Evolutionary conservation across 2,797 vertebrate species (phyloP), one percentile per base, ranked within the genome.

Genomic region (Hyperoplus lanceolatus): DNA sequence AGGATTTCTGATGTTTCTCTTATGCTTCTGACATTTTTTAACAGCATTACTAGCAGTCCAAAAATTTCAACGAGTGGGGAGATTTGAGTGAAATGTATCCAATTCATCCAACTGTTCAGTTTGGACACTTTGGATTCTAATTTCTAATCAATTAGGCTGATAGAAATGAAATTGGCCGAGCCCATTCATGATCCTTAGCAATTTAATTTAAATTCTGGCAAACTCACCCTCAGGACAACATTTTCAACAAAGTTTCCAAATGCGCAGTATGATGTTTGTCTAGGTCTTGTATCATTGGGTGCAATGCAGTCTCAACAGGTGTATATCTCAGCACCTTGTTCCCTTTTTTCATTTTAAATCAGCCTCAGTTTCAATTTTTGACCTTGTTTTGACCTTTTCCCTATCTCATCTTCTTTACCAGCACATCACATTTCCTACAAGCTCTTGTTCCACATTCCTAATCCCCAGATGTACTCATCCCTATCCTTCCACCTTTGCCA

Each of bases 401-500:
- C 41, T 10, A 45, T 58, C 41, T 18, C 10, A 61, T 76, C 46
- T 73, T 53, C 61, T 60, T 54, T 18, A 63, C 51, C 21, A 63
- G 68, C 58, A n/a, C 54, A 39, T 73, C 38, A 16, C 21, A 69
- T 69, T 61, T 73, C 54, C 66, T 53, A 54, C 41, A 62, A 41
- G 63, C 69, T 68, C 63, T 75, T 21, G 39, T 53, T 79, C 66
- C 71, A 69, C 74, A 85, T 75, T 65, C 73, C 55, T 69, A 83
- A 74, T 81, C 50, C 77, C 50, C 54, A 41, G 51, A 48, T 81
- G 69, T 48, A 36, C 62, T 70, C 65, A 51, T 68, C 16, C 29
- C 50, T 73, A 53, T 61, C 38, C 73, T 48, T 65, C 60, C 70
- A 69, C 60, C 68, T 64, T 4, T 50, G 18, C 62, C 70, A 70